Base-by-base conservation (phyloP, 2,113 vertebrate genomes). In the Taxidea taxus region DNA sequence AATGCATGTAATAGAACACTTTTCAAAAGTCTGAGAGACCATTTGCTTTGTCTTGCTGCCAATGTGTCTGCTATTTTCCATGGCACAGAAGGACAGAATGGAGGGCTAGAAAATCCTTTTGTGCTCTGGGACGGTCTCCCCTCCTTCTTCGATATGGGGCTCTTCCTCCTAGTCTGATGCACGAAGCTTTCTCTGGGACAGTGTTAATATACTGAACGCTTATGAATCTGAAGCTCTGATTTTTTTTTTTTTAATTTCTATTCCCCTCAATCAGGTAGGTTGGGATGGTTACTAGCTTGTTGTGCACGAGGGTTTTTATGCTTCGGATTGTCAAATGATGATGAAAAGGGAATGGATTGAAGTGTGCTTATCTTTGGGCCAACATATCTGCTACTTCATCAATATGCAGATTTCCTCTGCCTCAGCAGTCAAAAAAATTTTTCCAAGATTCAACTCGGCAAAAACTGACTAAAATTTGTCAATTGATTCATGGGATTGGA, bases 31-130 rank as follows among this genome's bases (percentile, higher is more conserved):
- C 90, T 94, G 94, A 97, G 94, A 97, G 74, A 37, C 64, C 82
- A 84, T 95, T 95, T 96, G 81, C 81, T 96, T 87, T 78, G 87
- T 93, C 86, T 96, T 81, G 58, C 66, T 90, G 94, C 82, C 92
- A 96, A 74, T 6, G 87, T 93, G 92, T 96, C 94, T 14, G 16
- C 74, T 74, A 23, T 92, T 97, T 94, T 27, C 47, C 56, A 44
- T 83, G 29, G 34, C 70, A 92, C 1, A 39, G 87, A 88, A 89
- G 66, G 70, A 62, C 87, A 91, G 84, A 47, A 87, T n/a, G 15
- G n/a, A 83, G 56, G 42, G 39, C 62, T 91, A 56, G 96, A 78
- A 64, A 84, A 75, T 44, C 54, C 62, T 66, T 78, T 75, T 60
- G n/a, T 92, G 86, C 13, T 92, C 10, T 66, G 39, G 3, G 1